A percentile compares a stretch with the other conserved stretches of the same genome.
Conservation (phyloP, 2,797 vertebrate genomes). For the Tolypeutes matacus region DNA sequence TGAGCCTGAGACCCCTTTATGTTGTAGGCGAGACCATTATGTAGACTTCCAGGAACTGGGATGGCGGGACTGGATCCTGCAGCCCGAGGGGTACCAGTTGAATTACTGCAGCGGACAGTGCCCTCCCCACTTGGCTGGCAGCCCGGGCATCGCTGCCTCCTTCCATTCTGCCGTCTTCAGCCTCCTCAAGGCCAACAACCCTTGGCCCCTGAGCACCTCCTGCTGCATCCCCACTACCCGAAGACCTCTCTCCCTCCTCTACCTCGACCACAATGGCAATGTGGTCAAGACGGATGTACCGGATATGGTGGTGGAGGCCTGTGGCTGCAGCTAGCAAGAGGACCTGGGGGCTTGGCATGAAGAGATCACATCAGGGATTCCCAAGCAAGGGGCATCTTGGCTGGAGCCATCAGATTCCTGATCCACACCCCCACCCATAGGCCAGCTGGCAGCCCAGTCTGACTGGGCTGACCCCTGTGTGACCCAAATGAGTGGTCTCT, state of each 20-base stretch:
- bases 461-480: neutral
- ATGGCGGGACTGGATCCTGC: conserved; percentile 96
- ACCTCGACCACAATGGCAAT: conserved; percentile 92
- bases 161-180: conserved; percentile 94
- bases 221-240: conserved; percentile 94
- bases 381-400: conserved; percentile 46
- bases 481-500: conserved; percentile 31
- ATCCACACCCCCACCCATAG: neutral
- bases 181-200: conserved; percentile 94
- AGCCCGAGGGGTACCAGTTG: conserved; percentile 94
- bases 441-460: neutral
- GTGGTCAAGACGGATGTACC: conserved; percentile 94
- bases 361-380: conserved; percentile 50
- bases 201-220: conserved; percentile 90
- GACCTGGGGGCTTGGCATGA: conserved; percentile 35
- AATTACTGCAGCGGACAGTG: conserved; percentile 95
- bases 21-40: conserved; percentile 94
- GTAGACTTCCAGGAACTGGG: conserved; percentile 94
- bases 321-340: conserved; percentile 92
- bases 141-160: conserved; percentile 93
- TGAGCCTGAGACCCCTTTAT: conserved; percentile 90
- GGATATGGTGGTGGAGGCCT: conserved; percentile 96
- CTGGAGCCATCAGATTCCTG: conserved; percentile 47
- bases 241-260: conserved; percentile 93
- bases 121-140: conserved; percentile 92